Conservation (phyloP, 2,888 invertebrate species). For the Rapana venosa region DNA sequence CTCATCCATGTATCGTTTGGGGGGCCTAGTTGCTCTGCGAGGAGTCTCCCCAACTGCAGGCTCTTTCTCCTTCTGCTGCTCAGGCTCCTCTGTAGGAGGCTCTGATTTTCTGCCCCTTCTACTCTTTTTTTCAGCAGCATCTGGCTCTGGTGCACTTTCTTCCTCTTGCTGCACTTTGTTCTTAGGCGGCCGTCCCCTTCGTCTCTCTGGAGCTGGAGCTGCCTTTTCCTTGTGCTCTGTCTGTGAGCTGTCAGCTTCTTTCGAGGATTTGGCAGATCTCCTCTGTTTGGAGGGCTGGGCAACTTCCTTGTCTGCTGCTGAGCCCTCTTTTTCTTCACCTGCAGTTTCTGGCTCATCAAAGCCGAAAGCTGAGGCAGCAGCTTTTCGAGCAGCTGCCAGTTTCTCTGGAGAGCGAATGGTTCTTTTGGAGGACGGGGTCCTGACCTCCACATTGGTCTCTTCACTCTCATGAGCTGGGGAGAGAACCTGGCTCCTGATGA, state of each 20-base stretch:
- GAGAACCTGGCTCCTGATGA: constrained; percentile 48
- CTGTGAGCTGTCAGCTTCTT: constrained; percentile 34
- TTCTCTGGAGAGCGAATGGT: constrained; percentile 52
- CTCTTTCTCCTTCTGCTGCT: constrained; percentile 41
- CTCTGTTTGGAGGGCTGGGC: constrained; percentile 41
- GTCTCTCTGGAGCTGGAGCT: constrained; percentile 40
- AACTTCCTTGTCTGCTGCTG: constrained; percentile 39
- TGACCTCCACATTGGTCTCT: constrained; percentile 37
- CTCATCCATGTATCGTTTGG: constrained; percentile 53
- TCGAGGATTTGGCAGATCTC: constrained; percentile 40
- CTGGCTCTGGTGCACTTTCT: constrained; percentile 33
- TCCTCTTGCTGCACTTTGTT: constrained; percentile 43
- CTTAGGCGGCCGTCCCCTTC: constrained; percentile 47
- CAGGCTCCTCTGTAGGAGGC: constrained; percentile 34
- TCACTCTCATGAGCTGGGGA: constrained; percentile 49
- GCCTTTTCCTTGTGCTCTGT: constrained; percentile 35
- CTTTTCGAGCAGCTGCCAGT: constrained; percentile 51
- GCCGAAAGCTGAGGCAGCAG: constrained; percentile 52
- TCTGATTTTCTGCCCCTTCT: constrained; percentile 41
- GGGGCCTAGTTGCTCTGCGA: constrained; percentile 53
- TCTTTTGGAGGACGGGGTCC: constrained; percentile 41
- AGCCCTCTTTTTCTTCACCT: constrained; percentile 36
- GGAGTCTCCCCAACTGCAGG: constrained; percentile 44
- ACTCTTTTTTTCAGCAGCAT: constrained; percentile 40
- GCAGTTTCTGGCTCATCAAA: constrained; percentile 52